These are phyloP conservation scores for Adineta ricciae DNA, from an alignment of 2,888 invertebrate species.

Conservation along the genomic window DNA sequence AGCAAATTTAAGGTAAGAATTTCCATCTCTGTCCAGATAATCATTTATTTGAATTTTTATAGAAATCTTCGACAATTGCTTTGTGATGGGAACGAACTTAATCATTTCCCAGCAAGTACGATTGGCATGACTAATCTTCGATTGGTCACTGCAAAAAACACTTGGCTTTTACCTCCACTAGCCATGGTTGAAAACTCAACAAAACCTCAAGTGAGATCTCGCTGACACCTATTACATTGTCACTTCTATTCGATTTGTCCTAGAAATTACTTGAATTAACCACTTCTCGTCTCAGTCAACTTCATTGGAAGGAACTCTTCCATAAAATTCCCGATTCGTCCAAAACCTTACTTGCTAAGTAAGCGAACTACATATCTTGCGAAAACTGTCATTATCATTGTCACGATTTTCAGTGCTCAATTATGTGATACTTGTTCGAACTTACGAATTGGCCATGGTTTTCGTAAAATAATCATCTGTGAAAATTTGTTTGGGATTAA, in stretches of 20 bases:
- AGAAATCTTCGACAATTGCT: background rate
- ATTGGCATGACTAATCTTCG: background rate
- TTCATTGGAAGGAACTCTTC: background rate
- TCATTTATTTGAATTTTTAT: too few relatives aligned
- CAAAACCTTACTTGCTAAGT: background rate
- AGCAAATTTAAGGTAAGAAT: background rate
- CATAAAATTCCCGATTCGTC: background rate
- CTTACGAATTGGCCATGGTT: background rate
- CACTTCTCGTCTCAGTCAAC: background rate
- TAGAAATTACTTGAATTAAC: background rate
- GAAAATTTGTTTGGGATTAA: conserved; percentile 44
- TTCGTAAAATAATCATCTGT: conserved; percentile 36
- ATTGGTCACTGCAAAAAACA: conserved; percentile 8
- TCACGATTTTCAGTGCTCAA: background rate
- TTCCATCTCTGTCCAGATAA: background rate
- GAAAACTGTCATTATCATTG: background rate
- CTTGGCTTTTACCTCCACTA: background rate
- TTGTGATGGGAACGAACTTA: background rate
- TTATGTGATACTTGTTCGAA: background rate
- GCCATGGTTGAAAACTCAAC: background rate
- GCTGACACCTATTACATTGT: background rate
- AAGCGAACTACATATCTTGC: background rate
- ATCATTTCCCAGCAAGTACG: background rate
- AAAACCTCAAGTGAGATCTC: background rate
- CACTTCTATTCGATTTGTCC: background rate